Evolutionary conservation across 2,888 invertebrate species (phyloP).

Genomic region (Eupithecia subfuscata): DNA sequence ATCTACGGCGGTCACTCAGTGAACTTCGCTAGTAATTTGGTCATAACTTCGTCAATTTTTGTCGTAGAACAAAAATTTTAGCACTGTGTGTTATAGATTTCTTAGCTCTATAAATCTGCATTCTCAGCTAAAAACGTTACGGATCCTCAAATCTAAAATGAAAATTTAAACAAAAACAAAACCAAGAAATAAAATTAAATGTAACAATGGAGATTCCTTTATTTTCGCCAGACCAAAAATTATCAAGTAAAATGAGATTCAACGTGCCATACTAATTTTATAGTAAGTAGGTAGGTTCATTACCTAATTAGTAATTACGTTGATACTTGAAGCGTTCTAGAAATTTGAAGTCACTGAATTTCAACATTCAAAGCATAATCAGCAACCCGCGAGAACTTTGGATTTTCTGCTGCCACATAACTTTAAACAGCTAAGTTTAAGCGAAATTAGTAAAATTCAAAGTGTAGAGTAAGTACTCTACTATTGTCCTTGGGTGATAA

Average conservation of each 20-base stretch:
- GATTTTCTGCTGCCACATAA: background rate
- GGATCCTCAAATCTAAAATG: no score
- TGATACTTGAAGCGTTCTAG: background rate
- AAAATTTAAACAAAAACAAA: background rate
- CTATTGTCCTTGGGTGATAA: background rate
- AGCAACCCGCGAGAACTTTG: background rate
- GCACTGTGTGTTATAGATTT: no score
- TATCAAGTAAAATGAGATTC: background rate
- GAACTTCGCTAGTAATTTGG: no score
- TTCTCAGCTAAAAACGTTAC: no score
- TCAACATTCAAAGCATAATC: constrained; percentile 13
- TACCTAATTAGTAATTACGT: background rate
- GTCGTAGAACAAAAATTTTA: no score
- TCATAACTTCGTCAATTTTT: no score
- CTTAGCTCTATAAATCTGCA: no score
- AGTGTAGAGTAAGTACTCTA: background rate
- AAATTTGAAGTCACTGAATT: background rate
- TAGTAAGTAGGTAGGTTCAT: background rate
- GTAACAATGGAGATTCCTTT: background rate
- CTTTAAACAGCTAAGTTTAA: constrained; percentile 15
- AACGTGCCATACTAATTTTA: background rate
- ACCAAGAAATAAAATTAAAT: background rate
- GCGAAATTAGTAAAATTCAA: constrained; percentile 17
- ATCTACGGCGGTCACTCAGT: no score
- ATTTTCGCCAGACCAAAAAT: background rate